A percentile compares a stretch with the other conserved stretches of the same genome.
Conservation (phyloP, 2,888 invertebrate species). For the Eurytoma californica region DNA sequence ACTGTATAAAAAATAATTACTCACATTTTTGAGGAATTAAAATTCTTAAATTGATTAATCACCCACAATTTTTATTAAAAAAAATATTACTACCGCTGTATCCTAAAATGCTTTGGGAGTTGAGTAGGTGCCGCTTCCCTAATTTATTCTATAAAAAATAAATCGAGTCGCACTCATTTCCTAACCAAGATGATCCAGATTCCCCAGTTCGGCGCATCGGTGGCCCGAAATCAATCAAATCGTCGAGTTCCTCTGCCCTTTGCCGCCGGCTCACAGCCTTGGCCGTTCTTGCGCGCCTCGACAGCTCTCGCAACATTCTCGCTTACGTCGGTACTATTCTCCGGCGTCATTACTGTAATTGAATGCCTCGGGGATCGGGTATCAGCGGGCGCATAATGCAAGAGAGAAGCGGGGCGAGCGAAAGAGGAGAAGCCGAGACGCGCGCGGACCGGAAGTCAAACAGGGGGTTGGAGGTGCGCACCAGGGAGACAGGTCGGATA, state of each 20-base stretch:
- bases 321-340: constrained; percentile 39
- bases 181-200: too few relatives aligned
- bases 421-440: constrained; percentile 16
- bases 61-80: too few relatives aligned
- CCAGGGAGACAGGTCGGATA: constrained; percentile 55
- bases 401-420: constrained; percentile 43
- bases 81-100: too few relatives aligned
- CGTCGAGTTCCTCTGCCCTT: background rate
- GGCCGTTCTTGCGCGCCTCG: background rate
- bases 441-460: constrained; percentile 18
- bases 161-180: too few relatives aligned
- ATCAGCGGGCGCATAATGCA: constrained; percentile 63
- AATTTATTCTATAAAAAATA: too few relatives aligned
- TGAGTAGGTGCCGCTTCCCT: too few relatives aligned
- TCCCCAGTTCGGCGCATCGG: too few relatives aligned
- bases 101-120: too few relatives aligned
- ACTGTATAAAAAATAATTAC: too few relatives aligned
- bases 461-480: constrained; percentile 8
- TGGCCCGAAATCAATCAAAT: background rate
- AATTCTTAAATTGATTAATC: too few relatives aligned
- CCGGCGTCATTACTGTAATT: constrained; percentile 66
- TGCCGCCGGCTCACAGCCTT: too few relatives aligned
- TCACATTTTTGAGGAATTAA: too few relatives aligned
- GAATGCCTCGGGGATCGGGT: constrained; percentile 68
- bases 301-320: constrained; percentile 29